A percentile compares a stretch with the other conserved stretches of the same genome.
Evolutionary conservation across 92 coral and sea anemone species (phyloP).

Genomic region (Phymanthus crucifer): DNA sequence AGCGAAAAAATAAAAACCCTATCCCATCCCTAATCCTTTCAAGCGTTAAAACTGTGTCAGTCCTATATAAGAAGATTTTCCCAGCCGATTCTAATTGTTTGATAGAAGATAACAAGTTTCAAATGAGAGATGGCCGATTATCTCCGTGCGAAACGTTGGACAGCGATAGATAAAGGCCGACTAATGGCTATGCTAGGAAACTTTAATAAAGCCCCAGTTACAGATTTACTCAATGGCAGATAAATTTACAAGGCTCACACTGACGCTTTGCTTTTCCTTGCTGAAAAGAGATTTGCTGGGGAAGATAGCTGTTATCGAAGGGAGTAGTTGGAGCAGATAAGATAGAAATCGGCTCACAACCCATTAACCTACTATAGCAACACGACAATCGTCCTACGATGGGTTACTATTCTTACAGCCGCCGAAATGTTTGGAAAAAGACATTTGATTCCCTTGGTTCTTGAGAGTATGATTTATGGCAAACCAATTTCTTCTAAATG

Average conservation of each 20-base stretch:
- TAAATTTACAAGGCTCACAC: background rate
- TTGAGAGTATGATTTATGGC: background rate
- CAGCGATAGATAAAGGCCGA: background rate
- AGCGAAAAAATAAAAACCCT: background rate
- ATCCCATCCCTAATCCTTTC: background rate
- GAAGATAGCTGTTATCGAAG: background rate
- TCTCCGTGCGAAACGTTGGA: constrained; percentile 5
- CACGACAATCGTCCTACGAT: constrained; percentile 13
- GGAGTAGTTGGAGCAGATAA: constrained; percentile 2
- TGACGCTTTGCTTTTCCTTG: background rate
- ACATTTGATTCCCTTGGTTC: background rate
- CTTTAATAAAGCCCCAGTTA: background rate
- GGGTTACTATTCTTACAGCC: background rate
- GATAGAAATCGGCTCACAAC: constrained; percentile 8
- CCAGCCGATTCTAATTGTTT: background rate
- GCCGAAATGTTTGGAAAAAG: background rate
- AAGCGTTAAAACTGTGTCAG: background rate
- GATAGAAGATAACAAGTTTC: background rate
- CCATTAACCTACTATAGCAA: constrained; percentile 15
- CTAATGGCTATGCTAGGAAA: background rate
- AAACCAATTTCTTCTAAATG: background rate
- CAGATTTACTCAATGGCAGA: background rate
- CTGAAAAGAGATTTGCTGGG: background rate
- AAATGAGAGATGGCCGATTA: background rate
- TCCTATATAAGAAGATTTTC: constrained; percentile 3